Evolutionary conservation across 2,888 invertebrate species (phyloP), one percentile per base, ranked within the genome.

Genomic region (Lagria hirta): DNA sequence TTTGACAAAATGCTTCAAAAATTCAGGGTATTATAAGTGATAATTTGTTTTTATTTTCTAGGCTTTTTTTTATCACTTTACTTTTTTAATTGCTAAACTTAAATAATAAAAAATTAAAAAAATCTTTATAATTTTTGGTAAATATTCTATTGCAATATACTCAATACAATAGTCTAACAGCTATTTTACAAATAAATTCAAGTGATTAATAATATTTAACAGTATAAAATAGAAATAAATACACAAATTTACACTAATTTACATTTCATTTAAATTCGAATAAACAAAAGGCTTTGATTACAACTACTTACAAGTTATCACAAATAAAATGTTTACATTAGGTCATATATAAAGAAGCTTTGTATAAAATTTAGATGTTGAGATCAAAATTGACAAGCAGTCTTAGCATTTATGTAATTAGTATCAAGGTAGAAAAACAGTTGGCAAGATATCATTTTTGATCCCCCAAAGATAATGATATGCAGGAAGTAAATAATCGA

Each of bases 131-230:
- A 17, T 14, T 32, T 49, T 48, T 54, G 47, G 57, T 58, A 61
- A 59, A 59, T 54, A 52, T 58, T 59, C 58, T 62, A 60, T 66
- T 54, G n/a, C n/a, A n/a, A 64, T 65, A 62, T 60, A 61, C 57
- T 65, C 59, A 63, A 62, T 67, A 68, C 68, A 66, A 65, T 65
- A 65, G 52, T 62, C 69, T 69, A 71, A 71, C 70, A 68, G 68
- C 67, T 70, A 69, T 69, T 52, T 65, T 69, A 69, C 69, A 71
- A 69, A 68, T 60, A 57, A 65, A 62, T 62, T 61, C 53, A 57
- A 60, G 59, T 54, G 54, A 58, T 42, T 29, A 50, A 24, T 49
- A 49, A 48, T 47, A 36, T 24, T 49, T 58, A 61, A 62, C 62
- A 62, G 57, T 60, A 57, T 55, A 63, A 66, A 67, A 62, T 58